phyloP scores from a whole-genome alignment of 1,140 invertebrate genomes.

The Phenacoccus solenopsis region DNA sequence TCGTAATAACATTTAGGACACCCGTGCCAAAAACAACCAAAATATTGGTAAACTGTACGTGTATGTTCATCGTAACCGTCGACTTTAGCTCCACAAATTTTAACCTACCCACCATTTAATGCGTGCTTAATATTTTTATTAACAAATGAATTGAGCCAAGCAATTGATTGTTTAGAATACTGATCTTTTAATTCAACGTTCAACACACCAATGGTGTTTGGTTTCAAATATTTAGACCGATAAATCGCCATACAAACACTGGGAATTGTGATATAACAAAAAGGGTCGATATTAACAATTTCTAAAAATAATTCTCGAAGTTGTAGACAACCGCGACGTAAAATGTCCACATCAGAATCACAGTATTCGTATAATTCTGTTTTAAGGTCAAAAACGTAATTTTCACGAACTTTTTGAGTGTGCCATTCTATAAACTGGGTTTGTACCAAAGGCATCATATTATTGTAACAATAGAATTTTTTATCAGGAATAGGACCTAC shows the following conservation, averaged over 20 bases:
- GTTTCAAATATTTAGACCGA: not conserved
- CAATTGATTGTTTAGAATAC: not conserved
- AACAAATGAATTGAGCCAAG: no score
- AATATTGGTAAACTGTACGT: no score
- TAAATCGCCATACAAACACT: conserved; percentile 18
- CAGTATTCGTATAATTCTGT: conserved; percentile 20
- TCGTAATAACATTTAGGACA: no score
- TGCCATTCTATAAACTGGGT: conserved; percentile 21
- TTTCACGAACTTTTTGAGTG: conserved; percentile 1
- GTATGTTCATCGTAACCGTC: no score
- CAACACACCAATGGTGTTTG: not conserved
- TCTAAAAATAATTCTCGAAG: conserved; percentile 12
- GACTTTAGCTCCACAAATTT: no score
- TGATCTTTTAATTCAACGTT: not conserved
- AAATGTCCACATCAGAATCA: conserved; percentile 21
- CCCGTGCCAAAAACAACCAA: no score
- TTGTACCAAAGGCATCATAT: conserved; percentile 14
- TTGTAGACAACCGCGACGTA: conserved; percentile 20
- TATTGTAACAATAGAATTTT: conserved; percentile 19
- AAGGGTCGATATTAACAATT: conserved; percentile 18
- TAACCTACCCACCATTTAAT: no score
- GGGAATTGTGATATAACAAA: conserved; percentile 3
- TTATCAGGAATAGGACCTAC: conserved; percentile 14
- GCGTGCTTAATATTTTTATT: no score
- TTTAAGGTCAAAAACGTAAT: conserved; percentile 19